phyloP scores from a whole-genome alignment of 2,888 invertebrate species.

The Molorchus minor region DNA sequence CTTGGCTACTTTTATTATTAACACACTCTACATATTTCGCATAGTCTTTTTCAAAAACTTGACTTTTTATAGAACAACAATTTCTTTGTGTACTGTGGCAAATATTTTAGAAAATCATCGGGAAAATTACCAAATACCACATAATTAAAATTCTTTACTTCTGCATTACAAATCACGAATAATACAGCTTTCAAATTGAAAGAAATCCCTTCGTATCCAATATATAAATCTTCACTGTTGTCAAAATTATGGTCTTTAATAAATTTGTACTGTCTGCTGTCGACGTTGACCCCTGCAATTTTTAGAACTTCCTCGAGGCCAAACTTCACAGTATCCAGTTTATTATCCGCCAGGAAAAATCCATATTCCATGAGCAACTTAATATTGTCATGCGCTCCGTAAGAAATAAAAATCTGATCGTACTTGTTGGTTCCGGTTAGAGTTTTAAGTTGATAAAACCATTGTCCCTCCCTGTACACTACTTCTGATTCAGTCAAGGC shows the following conservation, averaged over 20 bases:
- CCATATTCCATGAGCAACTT: slow-evolving; percentile 90
- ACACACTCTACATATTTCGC: slow-evolving; percentile 2
- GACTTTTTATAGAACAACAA: slow-evolving; percentile 33
- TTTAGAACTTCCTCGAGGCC: slow-evolving; percentile 42
- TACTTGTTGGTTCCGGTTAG: slow-evolving; percentile 61
- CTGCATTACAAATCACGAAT: slow-evolving; percentile 46
- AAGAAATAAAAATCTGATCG: slow-evolving; percentile 87
- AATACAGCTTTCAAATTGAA: slow-evolving; percentile 68
- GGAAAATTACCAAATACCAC: slow-evolving; percentile 49
- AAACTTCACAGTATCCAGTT: slow-evolving; percentile 44
- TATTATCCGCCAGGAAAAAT: slow-evolving; percentile 67
- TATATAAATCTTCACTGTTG: slow-evolving; percentile 68
- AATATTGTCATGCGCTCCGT: slow-evolving; percentile 83
- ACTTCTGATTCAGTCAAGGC: slow-evolving; percentile 66
- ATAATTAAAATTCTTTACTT: slow-evolving; percentile 37
- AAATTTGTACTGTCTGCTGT: slow-evolving; percentile 66
- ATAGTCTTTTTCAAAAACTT: slow-evolving; percentile 27
- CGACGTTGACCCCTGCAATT: slow-evolving; percentile 42
- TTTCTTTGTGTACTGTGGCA: background rate
- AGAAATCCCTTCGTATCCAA: slow-evolving; percentile 71
- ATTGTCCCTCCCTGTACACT: slow-evolving; percentile 50
- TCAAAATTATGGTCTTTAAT: slow-evolving; percentile 69
- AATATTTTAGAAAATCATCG: slow-evolving; percentile 33
- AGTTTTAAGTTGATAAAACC: slow-evolving; percentile 67
- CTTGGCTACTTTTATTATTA: slow-evolving; percentile 8